These are phyloP conservation scores for Aculops lycopersici DNA, from an alignment of 1,140 invertebrate species.

Conservation along the genomic window DNA sequence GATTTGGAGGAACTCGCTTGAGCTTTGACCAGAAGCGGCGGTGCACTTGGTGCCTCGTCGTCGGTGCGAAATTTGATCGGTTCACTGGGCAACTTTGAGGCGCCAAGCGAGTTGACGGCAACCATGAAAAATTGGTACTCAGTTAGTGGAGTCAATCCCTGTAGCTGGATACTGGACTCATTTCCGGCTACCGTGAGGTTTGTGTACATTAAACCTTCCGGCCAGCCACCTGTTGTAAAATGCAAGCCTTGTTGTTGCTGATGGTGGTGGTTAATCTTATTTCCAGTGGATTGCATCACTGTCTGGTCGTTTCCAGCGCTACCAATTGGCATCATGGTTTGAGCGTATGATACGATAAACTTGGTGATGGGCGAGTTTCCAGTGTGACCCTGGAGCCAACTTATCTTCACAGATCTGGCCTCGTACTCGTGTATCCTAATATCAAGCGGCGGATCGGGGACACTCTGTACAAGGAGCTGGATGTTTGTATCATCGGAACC, in stretches of 20 bases:
- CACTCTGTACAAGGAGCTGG: slow-evolving; percentile 19
- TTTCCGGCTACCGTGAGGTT: slow-evolving; percentile 25
- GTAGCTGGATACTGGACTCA: slow-evolving; percentile 37
- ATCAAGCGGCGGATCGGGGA: slow-evolving; percentile 18
- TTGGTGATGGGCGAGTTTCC: slow-evolving; percentile 20
- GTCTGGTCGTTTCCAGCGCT: background rate
- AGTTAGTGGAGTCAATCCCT: slow-evolving; percentile 44
- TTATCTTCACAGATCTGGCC: slow-evolving; percentile 15
- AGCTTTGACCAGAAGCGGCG: slow-evolving; percentile 5
- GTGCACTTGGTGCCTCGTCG: slow-evolving; percentile 25
- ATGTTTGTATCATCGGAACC: slow-evolving; percentile 16
- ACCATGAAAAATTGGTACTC: slow-evolving; percentile 80
- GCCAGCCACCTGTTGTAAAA: background rate
- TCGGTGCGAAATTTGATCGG: slow-evolving; percentile 43
- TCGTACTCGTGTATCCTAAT: slow-evolving; percentile 15
- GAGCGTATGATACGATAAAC: slow-evolving; percentile 16
- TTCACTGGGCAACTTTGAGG: slow-evolving; percentile 64
- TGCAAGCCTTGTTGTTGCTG: background rate
- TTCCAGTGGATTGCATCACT: background rate
- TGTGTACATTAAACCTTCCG: too few relatives aligned
- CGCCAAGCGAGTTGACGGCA: slow-evolving; percentile 84
- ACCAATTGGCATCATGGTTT: background rate
- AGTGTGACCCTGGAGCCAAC: slow-evolving; percentile 18
- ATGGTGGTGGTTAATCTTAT: background rate
- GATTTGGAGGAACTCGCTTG: slow-evolving; percentile 1